Evolutionary conservation across 2,113 vertebrate genomes (phyloP).

Genomic region (Apeltes quadracus): DNA sequence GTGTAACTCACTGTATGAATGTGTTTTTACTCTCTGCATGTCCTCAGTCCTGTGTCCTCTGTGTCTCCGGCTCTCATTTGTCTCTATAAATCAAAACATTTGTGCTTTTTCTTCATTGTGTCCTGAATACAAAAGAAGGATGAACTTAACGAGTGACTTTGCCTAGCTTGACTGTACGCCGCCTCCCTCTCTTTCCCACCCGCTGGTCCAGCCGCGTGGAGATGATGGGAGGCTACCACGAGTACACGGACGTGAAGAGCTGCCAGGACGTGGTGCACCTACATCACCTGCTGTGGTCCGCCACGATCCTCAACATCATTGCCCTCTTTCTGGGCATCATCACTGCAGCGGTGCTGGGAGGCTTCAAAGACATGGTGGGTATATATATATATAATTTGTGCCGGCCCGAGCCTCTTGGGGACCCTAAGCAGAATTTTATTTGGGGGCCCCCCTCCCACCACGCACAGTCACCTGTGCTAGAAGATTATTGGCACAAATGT

Average conservation of each 20-base stretch:
- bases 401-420: no score
- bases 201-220: conserved; percentile 80
- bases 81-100: conserved; percentile 27
- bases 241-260: conserved; percentile 95
- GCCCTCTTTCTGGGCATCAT: conserved; percentile 97
- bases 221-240: conserved; percentile 90
- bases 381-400: no score
- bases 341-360: conserved; percentile 94
- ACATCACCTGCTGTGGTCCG: conserved; percentile 95
- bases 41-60: conserved; percentile 16
- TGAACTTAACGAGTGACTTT: conserved; percentile 15
- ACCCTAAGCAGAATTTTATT: no score
- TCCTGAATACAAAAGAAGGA: background rate
- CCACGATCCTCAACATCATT: conserved; percentile 94
- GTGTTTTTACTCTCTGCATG: conserved; percentile 61
- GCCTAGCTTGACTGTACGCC: conserved; percentile 53
- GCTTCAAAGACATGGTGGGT: conserved; percentile 97
- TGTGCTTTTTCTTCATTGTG: conserved; percentile 9
- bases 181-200: conserved; percentile 50
- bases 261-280: conserved; percentile 98
- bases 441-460: no score
- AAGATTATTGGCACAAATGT: no score
- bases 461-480: no score
- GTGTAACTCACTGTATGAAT: conserved; percentile 34
- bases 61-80: conserved; percentile 1